Evolutionary conservation across 2,113 vertebrate species (phyloP).

Genomic region (Rynchops niger): DNA sequence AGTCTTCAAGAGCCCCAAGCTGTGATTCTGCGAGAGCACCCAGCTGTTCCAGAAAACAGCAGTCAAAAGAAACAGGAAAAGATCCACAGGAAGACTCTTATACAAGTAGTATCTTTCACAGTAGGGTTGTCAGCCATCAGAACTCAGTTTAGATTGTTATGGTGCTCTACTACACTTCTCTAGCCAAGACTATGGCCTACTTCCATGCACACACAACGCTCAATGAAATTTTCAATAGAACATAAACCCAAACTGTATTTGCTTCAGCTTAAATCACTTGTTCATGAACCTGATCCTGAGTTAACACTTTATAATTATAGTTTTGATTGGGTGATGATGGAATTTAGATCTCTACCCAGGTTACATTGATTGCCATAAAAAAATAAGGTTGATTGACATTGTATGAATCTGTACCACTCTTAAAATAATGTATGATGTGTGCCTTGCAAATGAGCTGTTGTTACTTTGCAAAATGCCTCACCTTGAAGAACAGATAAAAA

Average conservation of each 20-base stretch:
- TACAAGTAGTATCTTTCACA: not conserved
- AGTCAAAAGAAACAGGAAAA: not conserved
- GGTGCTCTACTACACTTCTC: not conserved
- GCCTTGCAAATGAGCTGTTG: not conserved
- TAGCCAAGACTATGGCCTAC: not conserved
- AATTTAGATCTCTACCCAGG: not conserved
- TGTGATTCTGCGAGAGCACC: not conserved
- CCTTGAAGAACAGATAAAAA: not conserved
- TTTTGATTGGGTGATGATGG: not conserved
- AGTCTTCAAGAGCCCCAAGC: not conserved
- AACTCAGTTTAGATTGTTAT: not conserved
- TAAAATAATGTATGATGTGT: not conserved
- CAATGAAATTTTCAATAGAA: not conserved
- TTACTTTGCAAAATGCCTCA: not conserved
- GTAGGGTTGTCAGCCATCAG: not conserved
- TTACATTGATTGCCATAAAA: not conserved
- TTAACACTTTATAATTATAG: not conserved
- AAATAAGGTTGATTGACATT: not conserved
- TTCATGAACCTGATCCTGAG: not conserved
- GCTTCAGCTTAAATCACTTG: not conserved
- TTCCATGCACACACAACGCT: not conserved
- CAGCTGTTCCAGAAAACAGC: not conserved
- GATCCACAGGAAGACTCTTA: not conserved
- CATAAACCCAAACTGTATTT: not conserved
- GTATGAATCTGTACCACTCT: not conserved